Percentiles rank a stretch among this genome's conserved stretches.
These are phyloP conservation scores for Coptodon rendalli DNA, from an alignment of 2,113 vertebrate species.

Conservation along the genomic window DNA sequence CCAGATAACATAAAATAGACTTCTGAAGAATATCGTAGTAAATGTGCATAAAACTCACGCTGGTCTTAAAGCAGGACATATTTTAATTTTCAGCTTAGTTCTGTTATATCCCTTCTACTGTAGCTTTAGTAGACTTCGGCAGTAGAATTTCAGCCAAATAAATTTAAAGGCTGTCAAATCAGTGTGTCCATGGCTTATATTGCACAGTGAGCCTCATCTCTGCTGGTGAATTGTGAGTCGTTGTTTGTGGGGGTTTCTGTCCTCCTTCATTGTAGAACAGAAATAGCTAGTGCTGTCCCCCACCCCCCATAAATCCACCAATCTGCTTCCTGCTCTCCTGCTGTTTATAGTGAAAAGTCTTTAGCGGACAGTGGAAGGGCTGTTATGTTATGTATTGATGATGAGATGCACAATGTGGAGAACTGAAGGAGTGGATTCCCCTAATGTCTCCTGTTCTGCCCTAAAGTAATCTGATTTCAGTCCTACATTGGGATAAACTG, in stretches of 20 bases:
- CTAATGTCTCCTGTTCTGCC: not conserved
- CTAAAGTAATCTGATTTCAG: not conserved
- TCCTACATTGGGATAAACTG: not conserved
- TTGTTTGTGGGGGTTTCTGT: not conserved
- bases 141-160: not conserved
- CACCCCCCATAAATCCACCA: not conserved
- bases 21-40: not conserved
- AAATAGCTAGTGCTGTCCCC: not conserved
- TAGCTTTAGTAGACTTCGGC: not conserved
- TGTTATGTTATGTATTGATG: not conserved
- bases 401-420: not conserved
- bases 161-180: not conserved
- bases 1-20: not conserved
- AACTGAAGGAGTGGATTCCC: not conserved
- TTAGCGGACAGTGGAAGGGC: not conserved
- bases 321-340: not conserved
- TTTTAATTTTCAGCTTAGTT: not conserved
- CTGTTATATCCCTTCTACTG: not conserved
- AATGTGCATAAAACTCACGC: not conserved
- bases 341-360: slow-evolving; percentile 15
- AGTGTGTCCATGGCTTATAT: not conserved
- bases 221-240: not conserved
- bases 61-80: not conserved
- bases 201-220: not conserved
- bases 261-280: not conserved